Conservation (phyloP, 2,113 vertebrate genomes). For the Xenopus tropicalis region DNA sequence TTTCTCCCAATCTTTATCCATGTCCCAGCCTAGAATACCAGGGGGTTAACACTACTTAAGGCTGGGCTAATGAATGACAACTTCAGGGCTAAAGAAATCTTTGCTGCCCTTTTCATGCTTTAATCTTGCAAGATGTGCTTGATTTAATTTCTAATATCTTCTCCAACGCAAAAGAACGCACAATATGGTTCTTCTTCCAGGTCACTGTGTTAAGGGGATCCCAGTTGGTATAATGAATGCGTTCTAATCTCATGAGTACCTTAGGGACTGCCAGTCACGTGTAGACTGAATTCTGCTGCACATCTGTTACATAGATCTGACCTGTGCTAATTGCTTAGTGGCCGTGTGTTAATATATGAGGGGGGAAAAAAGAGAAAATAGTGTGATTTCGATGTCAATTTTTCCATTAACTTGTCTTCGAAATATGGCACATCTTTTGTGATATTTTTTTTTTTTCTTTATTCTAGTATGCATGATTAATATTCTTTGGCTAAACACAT, state of each 20-base stretch:
- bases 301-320: slow-evolving; percentile 18
- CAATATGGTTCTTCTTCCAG: slow-evolving; percentile 15
- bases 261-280: not conserved
- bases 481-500: not conserved
- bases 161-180: not conserved
- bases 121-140: too few relatives aligned
- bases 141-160: not conserved
- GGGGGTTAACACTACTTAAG: too few relatives aligned
- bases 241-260: not conserved
- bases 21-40: too few relatives aligned
- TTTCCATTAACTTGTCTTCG: not conserved
- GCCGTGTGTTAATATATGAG: not conserved
- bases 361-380: not conserved
- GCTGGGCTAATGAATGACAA: too few relatives aligned
- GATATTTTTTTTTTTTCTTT: too few relatives aligned
- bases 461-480: not conserved
- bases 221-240: slow-evolving; percentile 2
- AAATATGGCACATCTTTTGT: not conserved
- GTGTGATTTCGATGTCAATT: not conserved
- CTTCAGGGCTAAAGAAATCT: too few relatives aligned
- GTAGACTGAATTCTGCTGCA: not conserved
- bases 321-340: slow-evolving; percentile 13
- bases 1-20: too few relatives aligned
- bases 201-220: not conserved
- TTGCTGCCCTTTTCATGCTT: too few relatives aligned